Evolutionary conservation across 1,140 invertebrate species (phyloP).

Genomic region (Neotoxoptera formosana): DNA sequence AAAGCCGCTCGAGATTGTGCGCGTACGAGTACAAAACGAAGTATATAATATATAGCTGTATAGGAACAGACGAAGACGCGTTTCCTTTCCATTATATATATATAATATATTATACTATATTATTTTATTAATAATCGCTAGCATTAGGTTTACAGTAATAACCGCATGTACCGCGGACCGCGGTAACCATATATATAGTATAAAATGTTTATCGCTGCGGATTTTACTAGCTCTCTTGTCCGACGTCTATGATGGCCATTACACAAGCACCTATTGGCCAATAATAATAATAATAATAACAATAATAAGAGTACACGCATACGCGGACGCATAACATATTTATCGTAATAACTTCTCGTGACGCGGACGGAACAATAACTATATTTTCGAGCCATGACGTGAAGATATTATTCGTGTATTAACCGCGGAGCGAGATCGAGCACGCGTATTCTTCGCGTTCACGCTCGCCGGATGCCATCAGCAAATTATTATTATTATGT

Average conservation of each 20-base stretch:
- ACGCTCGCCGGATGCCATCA: background rate
- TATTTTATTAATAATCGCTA: too few relatives aligned
- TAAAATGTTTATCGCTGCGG: background rate
- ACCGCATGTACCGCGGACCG: too few relatives aligned
- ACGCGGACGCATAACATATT: background rate
- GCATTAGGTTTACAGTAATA: background rate
- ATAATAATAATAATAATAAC: background rate
- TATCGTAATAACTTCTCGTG: background rate
- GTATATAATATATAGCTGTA: too few relatives aligned
- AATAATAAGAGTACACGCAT: background rate
- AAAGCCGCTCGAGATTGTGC: background rate
- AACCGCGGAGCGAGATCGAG: background rate
- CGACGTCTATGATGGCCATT: background rate
- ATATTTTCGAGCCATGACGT: background rate
- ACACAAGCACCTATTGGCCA: background rate
- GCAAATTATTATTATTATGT: background rate
- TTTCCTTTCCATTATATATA: too few relatives aligned
- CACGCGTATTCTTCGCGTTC: background rate
- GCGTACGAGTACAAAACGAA: background rate
- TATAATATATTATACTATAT: too few relatives aligned
- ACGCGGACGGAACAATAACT: background rate
- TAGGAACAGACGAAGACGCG: too few relatives aligned
- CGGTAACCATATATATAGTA: too few relatives aligned
- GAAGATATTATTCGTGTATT: background rate
- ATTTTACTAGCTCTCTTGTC: background rate